Evolutionary conservation across 2,797 vertebrate genomes (phyloP), one percentile per base, ranked within the genome.

Genomic region (Peromyscus attwateri): DNA sequence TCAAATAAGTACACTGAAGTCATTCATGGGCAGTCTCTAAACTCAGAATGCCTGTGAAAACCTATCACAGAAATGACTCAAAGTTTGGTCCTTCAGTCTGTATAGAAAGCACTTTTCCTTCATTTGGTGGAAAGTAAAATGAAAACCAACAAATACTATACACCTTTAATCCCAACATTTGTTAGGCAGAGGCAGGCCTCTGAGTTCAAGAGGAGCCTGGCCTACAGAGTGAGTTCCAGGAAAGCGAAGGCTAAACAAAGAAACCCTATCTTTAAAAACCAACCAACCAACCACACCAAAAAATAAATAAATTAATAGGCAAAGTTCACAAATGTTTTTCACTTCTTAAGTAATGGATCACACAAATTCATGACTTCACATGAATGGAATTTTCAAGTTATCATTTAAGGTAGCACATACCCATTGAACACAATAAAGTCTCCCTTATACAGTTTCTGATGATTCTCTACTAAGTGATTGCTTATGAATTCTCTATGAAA

Each of bases 371-470:
- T 60, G 23, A 1, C 23, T 27, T 60, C n/a, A 60, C 13, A 60
- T 60, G 37, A 6, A 27, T 37, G n/a, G 3, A 40, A n/a, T 17
- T 75, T 23, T 31, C 55, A 5, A 2, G 43, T 8, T 55, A 52
- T 49, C 25, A 11, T 76, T 76, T 3, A 40, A 1, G 66, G 4
- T 27, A 4, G 1, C 10, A 75, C 49, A 64, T 0, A 52, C 16
- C 11, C 23, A 21, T 10, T 10, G 40, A 4, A 11, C 0, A 4
- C 8, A 34, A 0, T 1, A 57, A 40, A 40, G 64, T 5, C 68
- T 87, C 19, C 31, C 5, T 23, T 34, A 60, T 34, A 10, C 49
- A 40, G 9, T 21, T 70, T 68, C 13, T 68, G 43, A 21, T 71
- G 62, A 2, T 4, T 40, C 1, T n/a, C 6, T 34, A 57, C 19